Percentiles rank a stretch among this genome's conserved stretches.
Conservation (phyloP, 2,888 invertebrate genomes). For the Stegana nigrithorax region DNA sequence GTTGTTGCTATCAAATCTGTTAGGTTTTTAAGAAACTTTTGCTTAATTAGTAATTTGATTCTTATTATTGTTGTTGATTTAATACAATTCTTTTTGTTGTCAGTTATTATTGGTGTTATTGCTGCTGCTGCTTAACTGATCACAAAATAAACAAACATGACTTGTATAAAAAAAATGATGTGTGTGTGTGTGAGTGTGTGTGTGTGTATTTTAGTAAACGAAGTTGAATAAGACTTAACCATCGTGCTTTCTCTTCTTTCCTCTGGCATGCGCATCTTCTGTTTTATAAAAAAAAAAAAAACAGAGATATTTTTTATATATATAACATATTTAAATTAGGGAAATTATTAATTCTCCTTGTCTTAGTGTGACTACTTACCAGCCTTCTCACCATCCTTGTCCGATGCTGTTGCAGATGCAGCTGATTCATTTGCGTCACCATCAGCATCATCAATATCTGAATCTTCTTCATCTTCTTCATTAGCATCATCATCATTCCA, state of each 20-base stretch:
- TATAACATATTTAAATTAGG: too few relatives aligned
- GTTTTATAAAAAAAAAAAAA: constrained; percentile 5
- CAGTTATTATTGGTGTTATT: constrained; percentile 48
- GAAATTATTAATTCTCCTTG: too few relatives aligned
- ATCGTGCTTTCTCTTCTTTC: constrained; percentile 80
- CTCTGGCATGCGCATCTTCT: constrained; percentile 73
- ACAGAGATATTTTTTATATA: not conserved
- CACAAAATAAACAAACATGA: constrained; percentile 48
- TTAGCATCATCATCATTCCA: constrained; percentile 74
- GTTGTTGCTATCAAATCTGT: constrained; percentile 18
- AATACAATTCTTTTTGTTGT: too few relatives aligned
- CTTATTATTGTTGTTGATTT: constrained; percentile 41
- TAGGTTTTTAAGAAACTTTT: constrained; percentile 25
- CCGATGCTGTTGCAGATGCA: constrained; percentile 48
- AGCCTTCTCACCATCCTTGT: constrained; percentile 47
- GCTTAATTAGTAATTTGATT: constrained; percentile 42
- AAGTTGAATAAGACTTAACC: constrained; percentile 66
- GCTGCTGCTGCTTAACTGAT: constrained; percentile 35
- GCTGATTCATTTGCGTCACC: constrained; percentile 56
- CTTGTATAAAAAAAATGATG: constrained; percentile 58
- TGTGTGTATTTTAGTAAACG: constrained; percentile 42
- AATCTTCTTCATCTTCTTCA: constrained; percentile 73
- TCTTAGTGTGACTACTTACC: constrained; percentile 35
- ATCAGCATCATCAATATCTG: constrained; percentile 70
- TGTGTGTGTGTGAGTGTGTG: constrained; percentile 35